phyloP scores from a whole-genome alignment of 2,888 invertebrate genomes.

The Hylaea fasciaria region DNA sequence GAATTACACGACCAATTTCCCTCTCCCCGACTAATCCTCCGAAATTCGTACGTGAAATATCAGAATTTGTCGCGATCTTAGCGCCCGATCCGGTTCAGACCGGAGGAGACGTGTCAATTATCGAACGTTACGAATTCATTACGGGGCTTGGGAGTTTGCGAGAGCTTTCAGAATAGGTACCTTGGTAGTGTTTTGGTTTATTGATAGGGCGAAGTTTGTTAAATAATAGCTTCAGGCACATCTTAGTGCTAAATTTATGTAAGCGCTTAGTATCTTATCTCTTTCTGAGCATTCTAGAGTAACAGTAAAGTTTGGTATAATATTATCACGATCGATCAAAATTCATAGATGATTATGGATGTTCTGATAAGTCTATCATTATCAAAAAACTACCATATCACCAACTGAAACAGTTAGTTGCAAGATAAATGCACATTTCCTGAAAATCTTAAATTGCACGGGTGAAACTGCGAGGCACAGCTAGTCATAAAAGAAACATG shows the following conservation, averaged over 20 bases:
- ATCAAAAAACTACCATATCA: too few relatives aligned
- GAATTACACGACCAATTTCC: slow-evolving; percentile 49
- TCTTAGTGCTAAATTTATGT: not conserved
- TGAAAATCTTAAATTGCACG: too few relatives aligned
- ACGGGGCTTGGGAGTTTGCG: slow-evolving; percentile 35
- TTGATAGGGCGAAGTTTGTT: slow-evolving; percentile 1
- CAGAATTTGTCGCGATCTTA: slow-evolving; percentile 67
- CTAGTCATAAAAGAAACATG: too few relatives aligned
- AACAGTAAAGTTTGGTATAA: too few relatives aligned
- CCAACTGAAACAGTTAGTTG: too few relatives aligned
- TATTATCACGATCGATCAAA: too few relatives aligned
- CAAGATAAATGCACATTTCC: too few relatives aligned
- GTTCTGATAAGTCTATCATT: too few relatives aligned
- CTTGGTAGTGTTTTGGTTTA: slow-evolving; percentile 17
- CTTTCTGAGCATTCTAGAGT: too few relatives aligned
- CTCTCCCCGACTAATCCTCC: slow-evolving; percentile 37
- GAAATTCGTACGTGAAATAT: slow-evolving; percentile 73
- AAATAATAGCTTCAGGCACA: not conserved
- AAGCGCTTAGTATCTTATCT: not conserved
- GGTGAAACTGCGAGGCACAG: too few relatives aligned
- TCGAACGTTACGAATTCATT: slow-evolving; percentile 65
- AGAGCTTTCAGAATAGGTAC: slow-evolving; percentile 37
- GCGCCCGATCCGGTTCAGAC: slow-evolving; percentile 59
- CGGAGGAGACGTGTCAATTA: slow-evolving; percentile 69
- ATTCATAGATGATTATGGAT: too few relatives aligned